Evolutionary conservation across 2,113 vertebrate species (phyloP).

Genomic region (Pterocles burchelli): DNA sequence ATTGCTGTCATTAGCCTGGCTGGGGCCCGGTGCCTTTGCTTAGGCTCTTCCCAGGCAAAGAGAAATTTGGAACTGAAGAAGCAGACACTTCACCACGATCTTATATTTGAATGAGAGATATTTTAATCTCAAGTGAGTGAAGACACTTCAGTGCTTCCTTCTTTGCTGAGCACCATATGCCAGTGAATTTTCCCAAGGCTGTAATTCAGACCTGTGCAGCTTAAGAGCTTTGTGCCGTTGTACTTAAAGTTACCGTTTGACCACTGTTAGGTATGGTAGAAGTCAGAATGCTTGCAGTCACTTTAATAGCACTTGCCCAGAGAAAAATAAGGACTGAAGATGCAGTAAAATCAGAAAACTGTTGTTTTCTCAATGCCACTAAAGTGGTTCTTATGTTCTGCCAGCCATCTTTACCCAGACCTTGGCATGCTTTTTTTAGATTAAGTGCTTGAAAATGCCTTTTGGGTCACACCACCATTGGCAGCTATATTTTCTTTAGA

Average conservation of each 20-base stretch:
- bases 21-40: background rate
- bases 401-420: background rate
- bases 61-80: background rate
- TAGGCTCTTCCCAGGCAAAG: background rate
- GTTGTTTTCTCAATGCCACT: background rate
- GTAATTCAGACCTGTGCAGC: background rate
- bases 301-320: background rate
- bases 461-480: background rate
- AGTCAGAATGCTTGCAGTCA: background rate
- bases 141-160: background rate
- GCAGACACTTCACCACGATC: background rate
- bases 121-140: background rate
- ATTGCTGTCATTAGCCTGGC: background rate
- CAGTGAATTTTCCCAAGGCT: background rate
- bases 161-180: background rate
- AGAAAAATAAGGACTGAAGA: background rate
- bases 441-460: background rate
- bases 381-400: background rate
- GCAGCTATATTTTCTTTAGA: background rate
- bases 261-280: background rate
- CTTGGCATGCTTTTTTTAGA: background rate
- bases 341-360: background rate
- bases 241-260: background rate
- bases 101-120: background rate
- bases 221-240: background rate